Evolutionary conservation across 2,888 invertebrate species (phyloP).

Genomic region (Spodoptera picta): DNA sequence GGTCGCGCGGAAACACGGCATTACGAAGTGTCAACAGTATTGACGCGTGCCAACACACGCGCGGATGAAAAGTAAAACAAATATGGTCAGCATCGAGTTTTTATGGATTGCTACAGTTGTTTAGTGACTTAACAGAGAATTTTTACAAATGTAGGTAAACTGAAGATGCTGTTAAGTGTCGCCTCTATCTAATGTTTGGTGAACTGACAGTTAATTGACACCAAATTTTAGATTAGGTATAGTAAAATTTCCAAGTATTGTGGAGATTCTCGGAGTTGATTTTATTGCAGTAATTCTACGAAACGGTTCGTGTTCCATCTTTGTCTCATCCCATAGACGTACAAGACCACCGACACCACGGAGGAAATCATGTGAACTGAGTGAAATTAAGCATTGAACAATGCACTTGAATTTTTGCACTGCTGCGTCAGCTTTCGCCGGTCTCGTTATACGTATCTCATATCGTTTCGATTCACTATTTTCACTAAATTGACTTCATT

Average conservation of each 20-base stretch:
- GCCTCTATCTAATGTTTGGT: conserved; percentile 42
- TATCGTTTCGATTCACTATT: conserved; percentile 54
- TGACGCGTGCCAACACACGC: conserved; percentile 56
- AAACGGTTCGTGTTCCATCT: no score
- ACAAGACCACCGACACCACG: conserved; percentile 50
- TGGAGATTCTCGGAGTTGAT: neutral
- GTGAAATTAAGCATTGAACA: conserved; percentile 81
- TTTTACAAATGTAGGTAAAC: conserved; percentile 45
- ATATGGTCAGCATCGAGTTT: conserved; percentile 37
- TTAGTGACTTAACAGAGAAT: conserved; percentile 47
- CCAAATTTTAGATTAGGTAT: conserved; percentile 8
- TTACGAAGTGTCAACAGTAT: conserved; percentile 65
- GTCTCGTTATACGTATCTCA: conserved; percentile 57
- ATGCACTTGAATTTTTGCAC: conserved; percentile 80
- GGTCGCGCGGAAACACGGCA: conserved; percentile 69
- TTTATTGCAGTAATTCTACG: neutral
- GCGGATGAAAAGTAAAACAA: conserved; percentile 46
- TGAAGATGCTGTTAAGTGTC: conserved; percentile 27
- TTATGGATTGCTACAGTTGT: conserved; percentile 57
- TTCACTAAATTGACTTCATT: conserved; percentile 63
- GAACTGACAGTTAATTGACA: conserved; percentile 41
- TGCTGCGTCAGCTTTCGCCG: conserved; percentile 73
- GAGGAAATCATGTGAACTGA: conserved; percentile 82
- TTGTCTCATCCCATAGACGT: no score
- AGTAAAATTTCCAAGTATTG: neutral